phyloP scores from a whole-genome alignment of 2,797 vertebrate genomes.

The Morus bassanus region DNA sequence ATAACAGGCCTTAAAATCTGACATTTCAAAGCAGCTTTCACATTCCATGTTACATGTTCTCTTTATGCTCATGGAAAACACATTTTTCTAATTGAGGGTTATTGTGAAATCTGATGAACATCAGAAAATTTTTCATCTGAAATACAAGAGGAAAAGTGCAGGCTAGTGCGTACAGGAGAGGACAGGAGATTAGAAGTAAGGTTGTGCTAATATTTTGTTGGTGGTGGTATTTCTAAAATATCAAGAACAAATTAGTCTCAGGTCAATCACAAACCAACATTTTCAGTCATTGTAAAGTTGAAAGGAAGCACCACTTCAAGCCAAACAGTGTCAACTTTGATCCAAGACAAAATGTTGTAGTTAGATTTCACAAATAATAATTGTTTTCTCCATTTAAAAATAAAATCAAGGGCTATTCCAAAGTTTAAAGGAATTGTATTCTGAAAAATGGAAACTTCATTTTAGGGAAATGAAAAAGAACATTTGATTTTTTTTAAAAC shows the following conservation, averaged over 20 bases:
- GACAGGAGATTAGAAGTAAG: background rate
- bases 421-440: background rate
- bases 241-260: background rate
- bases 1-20: background rate
- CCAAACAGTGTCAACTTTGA: background rate
- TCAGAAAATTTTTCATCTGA: background rate
- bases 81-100: background rate
- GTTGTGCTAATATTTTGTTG: background rate
- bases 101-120: background rate
- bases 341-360: background rate
- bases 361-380: background rate
- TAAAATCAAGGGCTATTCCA: background rate
- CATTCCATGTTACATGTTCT: background rate
- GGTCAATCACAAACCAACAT: background rate
- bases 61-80: background rate
- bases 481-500: background rate
- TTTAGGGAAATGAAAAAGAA: background rate
- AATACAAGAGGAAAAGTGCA: background rate
- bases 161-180: background rate
- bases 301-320: background rate
- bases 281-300: background rate
- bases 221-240: background rate
- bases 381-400: background rate
- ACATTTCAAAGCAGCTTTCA: conserved; percentile 1
- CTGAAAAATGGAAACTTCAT: background rate